phyloP scores from a whole-genome alignment of 2,113 vertebrate genomes.

The Xenus cinereus region DNA sequence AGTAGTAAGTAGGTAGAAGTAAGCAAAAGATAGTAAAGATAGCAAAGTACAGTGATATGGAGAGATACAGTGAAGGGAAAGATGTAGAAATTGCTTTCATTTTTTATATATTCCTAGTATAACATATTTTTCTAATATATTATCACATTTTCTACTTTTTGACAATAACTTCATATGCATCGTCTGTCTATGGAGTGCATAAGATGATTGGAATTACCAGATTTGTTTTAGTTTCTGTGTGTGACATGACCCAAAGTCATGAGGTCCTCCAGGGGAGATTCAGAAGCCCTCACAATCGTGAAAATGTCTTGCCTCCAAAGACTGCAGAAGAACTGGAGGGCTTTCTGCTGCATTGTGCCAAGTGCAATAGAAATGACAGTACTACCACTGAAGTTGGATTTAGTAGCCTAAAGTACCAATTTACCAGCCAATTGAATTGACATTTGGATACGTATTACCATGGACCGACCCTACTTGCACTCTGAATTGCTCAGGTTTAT shows the following conservation, averaged over 20 bases:
- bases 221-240: background rate
- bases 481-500: background rate
- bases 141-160: background rate
- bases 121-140: background rate
- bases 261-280: background rate
- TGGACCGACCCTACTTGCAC: background rate
- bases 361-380: background rate
- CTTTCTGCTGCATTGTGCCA: background rate
- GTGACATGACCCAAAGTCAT: background rate
- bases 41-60: background rate
- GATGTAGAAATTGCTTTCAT: background rate
- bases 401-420: background rate
- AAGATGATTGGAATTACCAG: background rate
- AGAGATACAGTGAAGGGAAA: background rate
- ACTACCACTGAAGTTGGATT: background rate
- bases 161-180: background rate
- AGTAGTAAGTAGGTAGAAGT: background rate
- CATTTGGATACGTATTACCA: background rate
- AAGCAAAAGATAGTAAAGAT: background rate
- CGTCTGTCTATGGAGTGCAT: background rate
- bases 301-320: background rate
- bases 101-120: background rate
- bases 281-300: background rate
- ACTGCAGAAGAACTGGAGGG: background rate
- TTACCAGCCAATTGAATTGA: background rate